phyloP scores from a whole-genome alignment of 2,113 vertebrate genomes.

The Ceratotherium simum region DNA sequence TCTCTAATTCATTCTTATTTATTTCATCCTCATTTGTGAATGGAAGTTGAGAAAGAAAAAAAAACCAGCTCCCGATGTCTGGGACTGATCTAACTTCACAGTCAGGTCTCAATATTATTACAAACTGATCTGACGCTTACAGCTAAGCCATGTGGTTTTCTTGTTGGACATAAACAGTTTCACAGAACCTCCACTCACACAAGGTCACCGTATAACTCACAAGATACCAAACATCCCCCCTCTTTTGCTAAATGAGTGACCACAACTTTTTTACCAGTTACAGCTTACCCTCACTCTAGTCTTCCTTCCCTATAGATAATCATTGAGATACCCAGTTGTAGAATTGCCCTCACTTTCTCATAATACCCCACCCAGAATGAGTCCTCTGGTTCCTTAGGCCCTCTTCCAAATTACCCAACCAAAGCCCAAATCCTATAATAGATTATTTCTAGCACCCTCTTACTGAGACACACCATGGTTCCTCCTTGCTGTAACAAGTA shows the following conservation, averaged over 20 bases:
- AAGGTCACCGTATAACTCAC: not conserved
- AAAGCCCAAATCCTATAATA: not conserved
- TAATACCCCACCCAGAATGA: not conserved
- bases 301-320: not conserved
- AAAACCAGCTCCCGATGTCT: not conserved
- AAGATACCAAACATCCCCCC: not conserved
- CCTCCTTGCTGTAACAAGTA: not conserved
- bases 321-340: not conserved
- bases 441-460: not conserved
- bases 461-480: not conserved
- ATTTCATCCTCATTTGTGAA: slow-evolving; percentile 38
- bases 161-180: slow-evolving; percentile 2
- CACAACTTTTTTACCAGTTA: not conserved
- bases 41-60: not conserved
- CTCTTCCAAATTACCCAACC: not conserved
- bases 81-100: slow-evolving; percentile 17
- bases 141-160: not conserved
- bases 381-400: not conserved
- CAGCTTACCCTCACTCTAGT: not conserved
- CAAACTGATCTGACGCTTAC: not conserved
- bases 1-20: slow-evolving; percentile 60
- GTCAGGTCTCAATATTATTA: not conserved
- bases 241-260: not conserved
- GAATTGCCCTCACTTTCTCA: not conserved
- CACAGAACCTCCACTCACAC: not conserved